These are phyloP conservation scores for Sylvicapra grimmia DNA, from an alignment of 2,113 vertebrate genomes.

Conservation along the genomic window DNA sequence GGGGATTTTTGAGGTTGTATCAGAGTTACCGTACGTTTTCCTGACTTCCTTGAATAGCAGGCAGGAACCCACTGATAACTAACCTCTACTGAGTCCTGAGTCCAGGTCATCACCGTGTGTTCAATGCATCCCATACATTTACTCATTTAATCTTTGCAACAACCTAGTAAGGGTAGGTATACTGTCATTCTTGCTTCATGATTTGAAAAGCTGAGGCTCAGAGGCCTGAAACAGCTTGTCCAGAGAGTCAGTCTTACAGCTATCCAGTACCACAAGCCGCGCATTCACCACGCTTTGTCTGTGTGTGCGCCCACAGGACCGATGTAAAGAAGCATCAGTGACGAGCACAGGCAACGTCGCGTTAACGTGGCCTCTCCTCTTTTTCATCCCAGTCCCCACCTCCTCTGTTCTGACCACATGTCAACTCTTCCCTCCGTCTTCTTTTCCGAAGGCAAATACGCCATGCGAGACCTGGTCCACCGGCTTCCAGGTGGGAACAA, in stretches of 20 bases:
- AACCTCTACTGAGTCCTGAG: neutral
- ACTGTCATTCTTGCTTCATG: neutral
- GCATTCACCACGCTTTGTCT: fast-evolving
- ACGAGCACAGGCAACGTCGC: fast-evolving
- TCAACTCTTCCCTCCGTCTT: slow-evolving; percentile 66
- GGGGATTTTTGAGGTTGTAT: neutral
- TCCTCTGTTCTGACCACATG: slow-evolving; percentile 35
- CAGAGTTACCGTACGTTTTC: neutral
- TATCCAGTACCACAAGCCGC: fast-evolving
- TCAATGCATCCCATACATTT: neutral
- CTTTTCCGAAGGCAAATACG: slow-evolving; percentile 90
- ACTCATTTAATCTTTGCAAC: neutral
- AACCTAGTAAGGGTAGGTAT: neutral
- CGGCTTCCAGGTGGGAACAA: slow-evolving; percentile 92
- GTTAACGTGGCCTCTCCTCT: neutral
- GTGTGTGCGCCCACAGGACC: neutral
- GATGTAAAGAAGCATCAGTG: neutral
- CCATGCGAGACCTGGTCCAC: slow-evolving; percentile 98
- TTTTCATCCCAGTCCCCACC: neutral
- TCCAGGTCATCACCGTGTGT: fast-evolving
- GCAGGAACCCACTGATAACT: neutral
- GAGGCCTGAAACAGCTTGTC: neutral
- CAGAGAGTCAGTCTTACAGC: neutral
- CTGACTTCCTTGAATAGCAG: neutral
- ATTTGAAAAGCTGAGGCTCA: neutral